Evolutionary conservation across 1,140 invertebrate species (phyloP), one percentile per base, ranked within the genome.

Genomic region (Pomacea maculata): DNA sequence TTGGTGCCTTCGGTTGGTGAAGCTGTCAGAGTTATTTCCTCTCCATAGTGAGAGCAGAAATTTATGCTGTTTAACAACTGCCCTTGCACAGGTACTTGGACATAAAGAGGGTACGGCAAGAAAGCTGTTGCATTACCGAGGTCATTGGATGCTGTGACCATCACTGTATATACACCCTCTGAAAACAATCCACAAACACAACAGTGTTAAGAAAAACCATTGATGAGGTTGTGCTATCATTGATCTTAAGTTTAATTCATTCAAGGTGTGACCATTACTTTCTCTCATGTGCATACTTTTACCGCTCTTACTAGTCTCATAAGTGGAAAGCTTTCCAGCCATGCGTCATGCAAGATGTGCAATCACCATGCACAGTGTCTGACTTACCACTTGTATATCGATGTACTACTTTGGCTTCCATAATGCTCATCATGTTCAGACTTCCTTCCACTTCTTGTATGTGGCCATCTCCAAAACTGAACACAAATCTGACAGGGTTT

Each of bases 161-260:
- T 83, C 7, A 89, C 84, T 19, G 68, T 78, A 78, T 82, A 89
- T 15, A 84, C 84, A 64, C 88, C 88, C 85, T 86, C 87, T 89
- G 84, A 75, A 85, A 84, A 71, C 76, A 14, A 75, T 64, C 12
- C 45, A 54, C 10, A 63, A 45, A 34, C 15, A 52, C 7, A 29
- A 67, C 29, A 17, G 75, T 65, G 61, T 19, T 7, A n/a, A 19
- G n/a, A 6, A 45, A 45, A 45, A 45, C 34, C n/a, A 65, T 65
- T 17, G 64, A 7, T 19, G n/a, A 65, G n/a, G n/a, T 17, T 65
- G 64, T 65, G 7, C 64, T 65, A 19, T 65, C n/a, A 65, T 65
- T 65, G 17, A 65, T 19, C 17, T 70, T n/a, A 25, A 25, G 9
- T n/a, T 70, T n/a, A 1, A 70, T n/a, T 12, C 6, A 25, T 11